Percentiles rank a stretch among this genome's conserved stretches.
Evolutionary conservation across 2,888 invertebrate species (phyloP).

Genomic region (Andrena marginata): DNA sequence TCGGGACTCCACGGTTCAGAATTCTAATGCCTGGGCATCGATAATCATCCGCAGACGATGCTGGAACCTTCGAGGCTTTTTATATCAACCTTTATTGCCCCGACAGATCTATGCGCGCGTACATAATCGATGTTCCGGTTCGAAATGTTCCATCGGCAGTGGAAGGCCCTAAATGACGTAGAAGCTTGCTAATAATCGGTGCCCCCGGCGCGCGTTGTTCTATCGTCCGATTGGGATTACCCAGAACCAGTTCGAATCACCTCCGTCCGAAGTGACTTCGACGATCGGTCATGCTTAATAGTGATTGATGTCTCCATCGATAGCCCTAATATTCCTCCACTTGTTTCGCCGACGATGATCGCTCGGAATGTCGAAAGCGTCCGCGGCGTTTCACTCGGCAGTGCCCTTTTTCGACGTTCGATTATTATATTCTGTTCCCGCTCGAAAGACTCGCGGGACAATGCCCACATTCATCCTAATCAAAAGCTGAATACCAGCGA

Average conservation of each 20-base stretch:
- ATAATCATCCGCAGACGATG: conserved; percentile 2
- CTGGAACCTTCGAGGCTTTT: conserved; percentile 14
- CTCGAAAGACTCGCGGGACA: conserved; percentile 24
- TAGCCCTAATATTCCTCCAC: background rate
- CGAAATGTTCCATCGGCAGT: background rate
- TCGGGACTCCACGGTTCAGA: background rate
- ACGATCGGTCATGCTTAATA: background rate
- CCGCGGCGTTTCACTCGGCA: background rate
- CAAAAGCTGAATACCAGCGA: conserved; percentile 29
- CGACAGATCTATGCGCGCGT: background rate
- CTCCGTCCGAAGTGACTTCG: background rate
- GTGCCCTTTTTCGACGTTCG: background rate
- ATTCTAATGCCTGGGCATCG: background rate
- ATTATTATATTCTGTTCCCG: background rate
- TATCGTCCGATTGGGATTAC: background rate
- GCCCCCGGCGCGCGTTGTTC: background rate
- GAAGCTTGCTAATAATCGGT: conserved; percentile 1
- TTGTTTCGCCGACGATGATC: background rate
- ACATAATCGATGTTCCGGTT: conserved; percentile 27
- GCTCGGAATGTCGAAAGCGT: background rate
- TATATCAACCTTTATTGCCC: background rate
- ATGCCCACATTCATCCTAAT: conserved; percentile 56
- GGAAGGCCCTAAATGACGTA: no score
- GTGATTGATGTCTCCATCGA: conserved; percentile 20
- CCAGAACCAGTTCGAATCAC: background rate